Evolutionary conservation across 1,140 invertebrate genomes (phyloP), one percentile per base, ranked within the genome.

Genomic region (Belonocnema kinseyi): DNA sequence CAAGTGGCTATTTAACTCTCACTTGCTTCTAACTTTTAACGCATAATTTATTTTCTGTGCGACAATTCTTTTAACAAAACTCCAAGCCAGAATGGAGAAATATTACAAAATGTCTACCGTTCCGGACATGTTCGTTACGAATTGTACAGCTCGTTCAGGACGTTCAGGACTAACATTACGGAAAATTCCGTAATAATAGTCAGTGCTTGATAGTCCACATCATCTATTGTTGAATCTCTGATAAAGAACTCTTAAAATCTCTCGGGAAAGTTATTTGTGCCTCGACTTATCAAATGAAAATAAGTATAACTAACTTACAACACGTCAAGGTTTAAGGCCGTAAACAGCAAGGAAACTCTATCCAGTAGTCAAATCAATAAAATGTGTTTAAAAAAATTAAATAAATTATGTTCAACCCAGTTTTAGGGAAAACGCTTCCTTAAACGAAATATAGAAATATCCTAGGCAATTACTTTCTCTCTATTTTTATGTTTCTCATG

Each of bases 231-330:
- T 46, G 10, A 1, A 8, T 46, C 7, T 46, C 10, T 46, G 10
- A 46, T 10, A 46, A 46, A 10, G 40, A 46, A 46, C 40, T 46
- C 10, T 46, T 10, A 66, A 10, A 66, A 66, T 66, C 61, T 66
- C 33, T 40, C 61, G 61, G 26, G 61, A 46, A 66, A 66, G 33
- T 66, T 66, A 33, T 66, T 66, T 66, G 61, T 66, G 61, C 61
- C 61, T 66, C 46, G 26, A 66, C 40, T 66, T 40, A 40, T 66
- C n/a, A 66, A 66, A 54, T 0, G 52, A 54, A 54, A 66, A 66
- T 33, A 46, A 46, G 40, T 66, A 33, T 14, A 61, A 12, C 26
- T 26, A 6, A 40, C 26, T 66, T 13, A 33, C 6, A 66, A 33
- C 7, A 54, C n/a, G 53, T 54, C 17, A 54, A 54, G n/a, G 17